Percentiles rank a stretch among this genome's conserved stretches.
These are phyloP conservation scores for Xenopus borealis DNA, from an alignment of 2,113 vertebrate genomes.

Conservation along the genomic window DNA sequence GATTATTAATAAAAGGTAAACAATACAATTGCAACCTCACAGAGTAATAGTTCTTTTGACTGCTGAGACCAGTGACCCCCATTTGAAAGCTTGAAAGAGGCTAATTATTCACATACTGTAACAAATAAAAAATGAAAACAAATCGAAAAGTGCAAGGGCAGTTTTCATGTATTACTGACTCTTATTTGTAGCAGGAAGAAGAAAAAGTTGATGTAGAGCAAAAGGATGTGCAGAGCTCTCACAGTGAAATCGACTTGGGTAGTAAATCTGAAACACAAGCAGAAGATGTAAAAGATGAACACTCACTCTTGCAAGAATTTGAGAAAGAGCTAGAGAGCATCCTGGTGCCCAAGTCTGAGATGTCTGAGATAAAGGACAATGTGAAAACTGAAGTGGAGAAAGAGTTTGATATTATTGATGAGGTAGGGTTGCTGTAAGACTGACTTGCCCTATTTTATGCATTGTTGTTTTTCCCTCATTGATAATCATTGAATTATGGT, in stretches of 20 bases:
- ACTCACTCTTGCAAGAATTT: conserved; percentile 74
- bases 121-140: too few species aligned
- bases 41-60: too few species aligned
- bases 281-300: conserved; percentile 68
- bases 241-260: neutral
- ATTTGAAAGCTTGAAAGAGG: too few species aligned
- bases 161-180: too few species aligned
- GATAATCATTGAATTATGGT: too few species aligned
- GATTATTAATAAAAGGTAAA: too few species aligned
- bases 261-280: conserved; percentile 16
- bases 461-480: too few species aligned
- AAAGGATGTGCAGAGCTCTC: neutral
- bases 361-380: conserved; percentile 66
- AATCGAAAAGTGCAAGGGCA: too few species aligned
- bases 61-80: too few species aligned
- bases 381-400: conserved; percentile 87
- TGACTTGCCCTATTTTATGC: too few species aligned
- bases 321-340: conserved; percentile 82
- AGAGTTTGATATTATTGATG: conserved; percentile 87
- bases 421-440: conserved; percentile 62
- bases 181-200: conserved; percentile 36
- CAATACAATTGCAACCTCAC: too few species aligned
- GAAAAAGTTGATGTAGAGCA: conserved; percentile 32
- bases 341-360: conserved; percentile 74
- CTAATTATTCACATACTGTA: too few species aligned